Evolutionary conservation across 2,113 vertebrate genomes (phyloP).

Genomic region (Noctilio leporinus): DNA sequence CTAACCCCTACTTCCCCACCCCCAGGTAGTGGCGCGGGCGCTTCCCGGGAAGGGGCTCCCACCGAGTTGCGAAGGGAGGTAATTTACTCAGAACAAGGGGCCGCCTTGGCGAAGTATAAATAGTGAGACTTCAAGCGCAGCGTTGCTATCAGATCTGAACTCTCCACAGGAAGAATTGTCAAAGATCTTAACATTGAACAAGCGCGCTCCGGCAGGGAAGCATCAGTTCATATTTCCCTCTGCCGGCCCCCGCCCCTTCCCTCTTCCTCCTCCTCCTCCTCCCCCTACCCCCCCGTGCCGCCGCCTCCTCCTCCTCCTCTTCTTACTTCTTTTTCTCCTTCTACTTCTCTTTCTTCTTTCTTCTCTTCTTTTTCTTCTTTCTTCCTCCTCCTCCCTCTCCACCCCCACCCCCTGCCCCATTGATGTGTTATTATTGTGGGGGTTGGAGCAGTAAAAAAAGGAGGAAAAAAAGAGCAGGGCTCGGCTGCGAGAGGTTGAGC

Average conservation of each 20-base stretch:
- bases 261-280: slow-evolving; percentile 52
- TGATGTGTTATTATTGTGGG: slow-evolving; percentile 89
- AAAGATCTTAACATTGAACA: slow-evolving; percentile 78
- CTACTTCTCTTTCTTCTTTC: background rate
- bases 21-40: slow-evolving; percentile 65
- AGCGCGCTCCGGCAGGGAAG: slow-evolving; percentile 79
- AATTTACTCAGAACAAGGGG: slow-evolving; percentile 94
- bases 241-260: slow-evolving; percentile 67
- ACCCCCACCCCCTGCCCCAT: slow-evolving; percentile 76
- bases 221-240: slow-evolving; percentile 78
- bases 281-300: slow-evolving; percentile 40
- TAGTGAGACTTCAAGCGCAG: slow-evolving; percentile 94
- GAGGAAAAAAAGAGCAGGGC: slow-evolving; percentile 70
- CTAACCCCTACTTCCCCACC: background rate
- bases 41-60: slow-evolving; percentile 81
- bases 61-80: slow-evolving; percentile 90
- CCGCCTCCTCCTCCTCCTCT: background rate
- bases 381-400: slow-evolving; percentile 14
- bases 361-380: background rate
- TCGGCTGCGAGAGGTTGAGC: slow-evolving; percentile 60
- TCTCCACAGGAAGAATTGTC: slow-evolving; percentile 87
- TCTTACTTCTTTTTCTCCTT: background rate
- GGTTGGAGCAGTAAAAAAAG: slow-evolving; percentile 80
- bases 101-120: slow-evolving; percentile 97
- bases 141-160: slow-evolving; percentile 90